phyloP scores from a whole-genome alignment of 2,797 vertebrate genomes.

The Eulemur albifrons region DNA sequence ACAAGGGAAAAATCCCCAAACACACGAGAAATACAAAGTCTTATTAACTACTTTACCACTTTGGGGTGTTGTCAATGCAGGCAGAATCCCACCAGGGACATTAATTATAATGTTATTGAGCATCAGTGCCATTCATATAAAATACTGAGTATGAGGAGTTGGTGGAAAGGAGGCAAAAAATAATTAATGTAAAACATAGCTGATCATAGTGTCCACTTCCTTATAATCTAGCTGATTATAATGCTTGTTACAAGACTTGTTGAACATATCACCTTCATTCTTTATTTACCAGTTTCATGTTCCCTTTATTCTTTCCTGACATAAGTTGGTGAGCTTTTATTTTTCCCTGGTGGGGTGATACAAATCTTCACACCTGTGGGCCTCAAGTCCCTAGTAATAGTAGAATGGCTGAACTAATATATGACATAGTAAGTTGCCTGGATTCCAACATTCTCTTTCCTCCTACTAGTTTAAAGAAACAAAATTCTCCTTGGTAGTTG shows the following conservation, averaged over 20 bases:
- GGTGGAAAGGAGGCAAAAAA: neutral
- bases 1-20: neutral
- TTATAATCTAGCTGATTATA: neutral
- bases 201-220: neutral
- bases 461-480: neutral
- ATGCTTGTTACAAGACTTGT: neutral
- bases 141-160: neutral
- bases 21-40: neutral
- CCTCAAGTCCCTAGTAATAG: neutral
- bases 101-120: neutral
- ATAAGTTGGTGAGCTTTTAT: neutral
- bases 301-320: neutral
- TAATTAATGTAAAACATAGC: neutral
- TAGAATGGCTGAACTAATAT: neutral
- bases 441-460: constrained; percentile 9
- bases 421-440: neutral
- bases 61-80: neutral
- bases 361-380: neutral
- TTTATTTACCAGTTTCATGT: neutral
- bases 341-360: neutral
- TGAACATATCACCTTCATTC: neutral
- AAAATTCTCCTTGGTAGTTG: neutral
- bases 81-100: neutral
- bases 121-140: neutral
- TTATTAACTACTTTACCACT: neutral